Evolutionary conservation across 2,888 invertebrate species (phyloP), one percentile per base, ranked within the genome.

Genomic region (Trichogramma evanescens): DNA sequence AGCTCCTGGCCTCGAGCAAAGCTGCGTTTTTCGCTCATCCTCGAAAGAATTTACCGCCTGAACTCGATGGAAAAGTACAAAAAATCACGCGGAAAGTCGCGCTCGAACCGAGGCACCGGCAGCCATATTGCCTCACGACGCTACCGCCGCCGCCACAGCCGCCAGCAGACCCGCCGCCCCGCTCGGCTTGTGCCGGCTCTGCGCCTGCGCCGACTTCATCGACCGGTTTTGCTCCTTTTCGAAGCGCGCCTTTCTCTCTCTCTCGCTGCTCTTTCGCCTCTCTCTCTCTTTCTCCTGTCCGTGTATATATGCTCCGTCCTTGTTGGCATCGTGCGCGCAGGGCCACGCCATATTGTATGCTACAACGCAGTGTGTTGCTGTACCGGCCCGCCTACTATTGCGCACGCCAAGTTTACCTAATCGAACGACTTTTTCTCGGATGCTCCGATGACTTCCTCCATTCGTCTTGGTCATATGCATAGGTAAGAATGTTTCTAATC

Each of bases 171-270:
- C 50, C 40, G 4, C 40, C 56, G 50, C 61, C 61, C 56, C 63
- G 60, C 64, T 59, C 60, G 49, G 62, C 10, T 10, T 26, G 6
- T 50, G 44, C 10, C 9, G 57, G 59, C 57, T 13, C 56, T 58
- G 67, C 65, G 67, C 66, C 62, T 64, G 62, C 63, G 62, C 64
- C 50, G 46, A 54, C 54, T 57, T 66, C 69, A 72, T 74, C 73
- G 73, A 74, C 71, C 75, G 72, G 71, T 71, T 69, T 68, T 65
- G 59, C 63, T 61, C 53, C 63, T 50, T 56, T 59, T 55, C 57
- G 58, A 50, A 61, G 51, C 26, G 6, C 48, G 42, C 42, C 40
- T 38, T 45, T 52, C 48, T 38, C 44, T 8, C 50, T 50, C 13
- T 49, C 55, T 41, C 48, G 41, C 9, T 1, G 13, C 26, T 26